These are phyloP conservation scores for Ginglymostoma cirratum DNA, from an alignment of 2,113 vertebrate species.

Conservation along the genomic window DNA sequence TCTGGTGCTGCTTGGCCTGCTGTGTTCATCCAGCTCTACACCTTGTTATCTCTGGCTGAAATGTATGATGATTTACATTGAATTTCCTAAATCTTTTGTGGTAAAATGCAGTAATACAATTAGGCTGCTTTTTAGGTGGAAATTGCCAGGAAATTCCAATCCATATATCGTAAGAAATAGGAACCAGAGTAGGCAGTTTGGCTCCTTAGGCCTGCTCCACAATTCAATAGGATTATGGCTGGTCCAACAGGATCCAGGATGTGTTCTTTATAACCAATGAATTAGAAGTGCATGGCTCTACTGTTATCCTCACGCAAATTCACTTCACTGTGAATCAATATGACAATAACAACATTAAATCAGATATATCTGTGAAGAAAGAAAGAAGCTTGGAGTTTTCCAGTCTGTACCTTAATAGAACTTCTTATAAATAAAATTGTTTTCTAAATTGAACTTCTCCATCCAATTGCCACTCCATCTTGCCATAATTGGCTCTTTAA, in stretches of 20 bases:
- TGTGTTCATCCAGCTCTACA: no score
- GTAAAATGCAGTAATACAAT: not conserved
- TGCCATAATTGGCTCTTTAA: not conserved
- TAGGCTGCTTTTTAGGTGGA: not conserved
- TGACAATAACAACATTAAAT: not conserved
- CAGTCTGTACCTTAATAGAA: not conserved
- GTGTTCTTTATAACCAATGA: not conserved
- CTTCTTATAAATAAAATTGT: not conserved
- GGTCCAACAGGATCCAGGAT: not conserved
- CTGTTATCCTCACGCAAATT: not conserved
- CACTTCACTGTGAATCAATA: not conserved
- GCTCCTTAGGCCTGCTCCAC: no score
- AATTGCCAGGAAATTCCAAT: not conserved
- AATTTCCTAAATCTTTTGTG: not conserved
- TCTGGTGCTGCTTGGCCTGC: no score
- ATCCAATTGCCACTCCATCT: not conserved
- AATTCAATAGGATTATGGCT: no score
- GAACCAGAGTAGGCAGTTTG: no score
- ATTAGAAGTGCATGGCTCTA: not conserved
- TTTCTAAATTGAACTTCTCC: not conserved
- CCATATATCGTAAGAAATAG: no score
- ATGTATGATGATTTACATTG: not conserved
- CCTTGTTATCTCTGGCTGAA: not conserved
- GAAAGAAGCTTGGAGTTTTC: not conserved
- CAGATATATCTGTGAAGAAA: slow-evolving; percentile 12